Base-by-base conservation (phyloP, 23 tunicate species). In the Oikopleura albicans region DNA sequence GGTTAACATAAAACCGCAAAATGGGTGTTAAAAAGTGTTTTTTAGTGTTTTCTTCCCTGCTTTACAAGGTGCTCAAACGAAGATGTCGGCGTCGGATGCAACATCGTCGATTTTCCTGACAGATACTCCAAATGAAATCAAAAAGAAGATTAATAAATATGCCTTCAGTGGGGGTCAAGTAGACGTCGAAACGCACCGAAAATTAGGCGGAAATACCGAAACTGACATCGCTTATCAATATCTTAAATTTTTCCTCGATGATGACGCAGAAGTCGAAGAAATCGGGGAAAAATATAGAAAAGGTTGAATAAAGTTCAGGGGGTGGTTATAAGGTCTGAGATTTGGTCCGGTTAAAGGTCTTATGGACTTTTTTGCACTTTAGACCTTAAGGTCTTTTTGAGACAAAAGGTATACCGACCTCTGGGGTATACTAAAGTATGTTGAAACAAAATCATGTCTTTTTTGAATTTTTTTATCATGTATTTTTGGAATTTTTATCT, bases 1-100 rank as follows among this genome's bases (percentile, higher is more conserved):
- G n/a, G n/a, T n/a, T n/a, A n/a, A n/a, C n/a, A n/a, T n/a, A n/a
- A n/a, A n/a, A n/a, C n/a, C n/a, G n/a, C n/a, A n/a, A n/a, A n/a
- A n/a, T n/a, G n/a, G n/a, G n/a, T n/a, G n/a, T n/a, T n/a, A n/a
- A n/a, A n/a, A n/a, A 49, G 8, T 49, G 22, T 49, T 49, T 8
- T 8, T 49, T 8, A 49, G 94, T 0, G 95, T 93, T 4, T 93
- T 93, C 76, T 93, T 93, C 83, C 98, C 98, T 85, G 98, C 98
- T 12, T 76, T 93, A 40, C 98, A 93, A 93, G 98, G 98, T 39
- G 94, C 98, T 1, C 91, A 90, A 85, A 88, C 98, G 0, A 93
- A 93, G 87, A 93, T 93, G 98, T 89, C 94, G 39, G 76, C 98
- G 39, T 85, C 89, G 40, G 95, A 93, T 40, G 84, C 91, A 38